Base-by-base conservation (phyloP, 2,113 vertebrate genomes). In the Oreochromis aureus region DNA sequence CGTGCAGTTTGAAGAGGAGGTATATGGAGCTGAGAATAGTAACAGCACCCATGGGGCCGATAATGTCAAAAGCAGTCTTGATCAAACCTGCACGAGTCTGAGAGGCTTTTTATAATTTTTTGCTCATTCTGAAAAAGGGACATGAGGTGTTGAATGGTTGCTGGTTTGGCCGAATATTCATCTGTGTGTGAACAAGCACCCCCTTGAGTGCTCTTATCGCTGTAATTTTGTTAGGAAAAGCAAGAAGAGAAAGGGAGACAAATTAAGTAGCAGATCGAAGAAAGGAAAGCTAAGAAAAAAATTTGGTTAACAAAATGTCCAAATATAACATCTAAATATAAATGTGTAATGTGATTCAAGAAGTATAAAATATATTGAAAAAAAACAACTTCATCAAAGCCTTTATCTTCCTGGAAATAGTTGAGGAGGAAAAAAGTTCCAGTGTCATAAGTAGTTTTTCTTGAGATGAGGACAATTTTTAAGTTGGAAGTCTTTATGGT, bases 21-120 rank as follows among this genome's bases (percentile, higher is more conserved):
- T 88, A 86, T 80, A 89, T 41, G 85, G 82, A 87, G 91, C 86
- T 39, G 58, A 86, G 73, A 78, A 58, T 61, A 51, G 83, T 51
- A 85, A 91, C 11, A 24, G 61, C 51, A 46, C 90, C 41, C 83
- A 27, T 2, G 83, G 69, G 90, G 63, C 58, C 58, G 59, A 79
- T 90, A 85, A 94, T 76, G 89, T 86, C 90, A 87, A 90, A 87
- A 83, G 61, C 89, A 69, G 71, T 83, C 78, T 85, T 89, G 53
- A 93, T 91, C 83, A 89, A 87, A 89, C 59, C 76, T 44, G 46
- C 32, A 10, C n/a, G 16, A 90, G 61, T 81, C 24, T 51, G 16
- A 16, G 22, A 69, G 79, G 30, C 51, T 24, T 85, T 82, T 79
- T 58, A 56, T 32, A n/a, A 24, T 48, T 51, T 55, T n/a, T 76